Base-by-base conservation (phyloP, 1,140 invertebrate species). In the Andricus grossulariae region DNA sequence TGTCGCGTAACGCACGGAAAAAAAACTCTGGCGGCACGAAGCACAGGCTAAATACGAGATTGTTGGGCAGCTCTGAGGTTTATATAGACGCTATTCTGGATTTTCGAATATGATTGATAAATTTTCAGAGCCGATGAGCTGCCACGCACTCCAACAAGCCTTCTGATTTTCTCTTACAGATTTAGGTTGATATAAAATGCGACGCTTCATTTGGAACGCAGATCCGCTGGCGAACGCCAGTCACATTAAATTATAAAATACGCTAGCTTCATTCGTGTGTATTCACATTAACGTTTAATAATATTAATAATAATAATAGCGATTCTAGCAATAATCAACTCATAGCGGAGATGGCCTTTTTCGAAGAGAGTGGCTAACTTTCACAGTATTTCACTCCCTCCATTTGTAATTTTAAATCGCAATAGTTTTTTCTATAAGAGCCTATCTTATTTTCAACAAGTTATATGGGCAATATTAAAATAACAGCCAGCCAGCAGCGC, bases 401-500 rank as follows among this genome's bases (percentile, higher is more conserved):
- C 71, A 15, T 75, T 71, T 52, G 79, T 84, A 86, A 81, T 75
- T 80, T 82, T 82, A 84, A 87, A 85, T 86, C 57, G 76, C 72
- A 71, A 84, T 85, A 84, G 78, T 86, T 84, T 83, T 82, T 76
- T 79, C 81, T 86, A 84, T 84, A 84, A 83, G 83, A 87, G 86
- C 79, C 82, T 87, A 86, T 80, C 83, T 81, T 87, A 83, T 87
- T 81, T 85, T 89, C 80, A 88, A 89, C 87, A 89, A 87, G 82
- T 85, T 85, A 83, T 88, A 88, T 87, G 84, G 84, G 83, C n/a
- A 86, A 86, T 88, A 88, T 85, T 88, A 91, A 91, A 88, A 86
- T 88, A 91, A 91, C 90, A 91, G 90, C 86, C 88, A 90, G 90
- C 90, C 90, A 91, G 89, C 90, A 92, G 90, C 87, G 83, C 80